Conservation (phyloP, 2,888 invertebrate genomes). For the Pocota personata region DNA sequence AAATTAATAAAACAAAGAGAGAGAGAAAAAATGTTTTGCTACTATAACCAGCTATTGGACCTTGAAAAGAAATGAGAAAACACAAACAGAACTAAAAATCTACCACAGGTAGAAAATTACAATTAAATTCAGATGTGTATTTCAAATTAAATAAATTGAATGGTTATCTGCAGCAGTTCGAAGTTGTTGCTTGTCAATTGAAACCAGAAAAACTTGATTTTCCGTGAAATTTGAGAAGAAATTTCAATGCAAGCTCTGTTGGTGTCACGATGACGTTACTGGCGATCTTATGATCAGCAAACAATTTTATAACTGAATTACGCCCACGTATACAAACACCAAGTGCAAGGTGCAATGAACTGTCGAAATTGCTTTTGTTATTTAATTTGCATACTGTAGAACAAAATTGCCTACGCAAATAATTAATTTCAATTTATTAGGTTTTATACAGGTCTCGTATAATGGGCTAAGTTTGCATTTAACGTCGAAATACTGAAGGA, state of each 20-base stretch:
- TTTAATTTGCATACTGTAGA: background rate
- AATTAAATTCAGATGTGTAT: background rate
- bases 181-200: constrained; percentile 10
- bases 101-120: background rate
- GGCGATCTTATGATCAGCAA: constrained; percentile 4
- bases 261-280: background rate
- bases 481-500: no score
- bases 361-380: background rate
- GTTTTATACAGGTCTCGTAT: no score
- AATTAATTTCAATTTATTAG: no score
- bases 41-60: background rate
- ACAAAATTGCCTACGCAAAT: no score
- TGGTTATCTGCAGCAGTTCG: constrained; percentile 13
- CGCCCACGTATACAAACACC: constrained; percentile 4
- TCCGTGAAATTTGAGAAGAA: constrained; percentile 1
- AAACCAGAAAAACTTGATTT: constrained; percentile 62
- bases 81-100: background rate
- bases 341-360: constrained; percentile 38
- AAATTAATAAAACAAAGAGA: background rate
- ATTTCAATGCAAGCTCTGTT: constrained; percentile 7
- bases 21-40: background rate
- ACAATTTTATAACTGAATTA: background rate
- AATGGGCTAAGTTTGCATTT: no score
- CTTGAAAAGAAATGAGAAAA: background rate
- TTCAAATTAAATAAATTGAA: constrained; percentile 10